A percentile compares a stretch with the other conserved stretches of the same genome.
Conservation (phyloP, 2,113 vertebrate species). For the Crotalus horridus region DNA sequence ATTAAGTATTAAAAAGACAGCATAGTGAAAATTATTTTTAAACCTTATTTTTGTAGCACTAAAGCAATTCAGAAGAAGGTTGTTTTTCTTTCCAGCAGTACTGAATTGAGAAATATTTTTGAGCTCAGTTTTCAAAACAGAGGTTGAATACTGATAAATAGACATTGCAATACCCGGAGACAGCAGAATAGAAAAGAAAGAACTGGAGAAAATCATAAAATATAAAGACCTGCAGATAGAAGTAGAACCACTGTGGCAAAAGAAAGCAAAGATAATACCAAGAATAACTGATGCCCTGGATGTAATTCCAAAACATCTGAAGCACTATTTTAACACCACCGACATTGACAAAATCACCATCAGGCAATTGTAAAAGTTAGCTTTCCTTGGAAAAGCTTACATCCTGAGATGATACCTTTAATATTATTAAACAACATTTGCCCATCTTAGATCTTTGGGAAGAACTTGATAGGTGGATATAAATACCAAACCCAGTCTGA, state of each 20-base stretch:
- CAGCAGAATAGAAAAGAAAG: neutral
- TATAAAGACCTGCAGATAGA: neutral
- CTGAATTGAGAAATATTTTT: neutral
- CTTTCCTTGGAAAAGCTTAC: too few relatives aligned
- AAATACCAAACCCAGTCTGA: neutral
- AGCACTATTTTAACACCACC: too few relatives aligned
- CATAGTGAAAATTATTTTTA: neutral
- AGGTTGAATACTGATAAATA: neutral
- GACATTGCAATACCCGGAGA: neutral
- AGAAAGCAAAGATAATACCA: neutral
- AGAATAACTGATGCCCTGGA: neutral
- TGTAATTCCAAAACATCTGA: too few relatives aligned
- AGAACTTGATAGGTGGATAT: too few relatives aligned
- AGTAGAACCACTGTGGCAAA: neutral
- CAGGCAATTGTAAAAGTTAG: too few relatives aligned
- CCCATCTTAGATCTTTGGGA: too few relatives aligned
- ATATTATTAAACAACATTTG: too few relatives aligned
- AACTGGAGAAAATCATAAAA: neutral
- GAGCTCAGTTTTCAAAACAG: neutral
- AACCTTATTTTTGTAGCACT: neutral
- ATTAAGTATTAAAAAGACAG: neutral
- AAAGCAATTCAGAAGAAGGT: neutral
- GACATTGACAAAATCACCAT: too few relatives aligned
- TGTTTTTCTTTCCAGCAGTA: neutral
- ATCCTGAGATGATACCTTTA: too few relatives aligned